Percentiles rank a stretch among this genome's conserved stretches.
phyloP scores from a whole-genome alignment of 2,113 vertebrate species.

The Psilopsiagon aurifrons region DNA sequence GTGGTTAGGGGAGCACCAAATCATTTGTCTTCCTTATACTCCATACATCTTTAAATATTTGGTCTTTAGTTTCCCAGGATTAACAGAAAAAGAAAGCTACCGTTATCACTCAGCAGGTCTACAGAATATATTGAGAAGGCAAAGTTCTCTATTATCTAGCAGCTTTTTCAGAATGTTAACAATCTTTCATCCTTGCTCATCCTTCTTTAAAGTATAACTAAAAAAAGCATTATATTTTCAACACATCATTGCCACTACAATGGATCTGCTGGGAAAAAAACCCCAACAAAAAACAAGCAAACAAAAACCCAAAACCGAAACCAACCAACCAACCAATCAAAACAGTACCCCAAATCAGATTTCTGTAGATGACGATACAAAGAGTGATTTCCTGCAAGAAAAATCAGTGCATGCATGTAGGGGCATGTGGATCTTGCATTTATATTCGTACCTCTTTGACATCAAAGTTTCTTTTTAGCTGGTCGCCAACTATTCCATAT shows the following conservation, averaged over 20 bases:
- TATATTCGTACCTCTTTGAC: constrained; percentile 86
- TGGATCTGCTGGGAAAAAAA: neutral
- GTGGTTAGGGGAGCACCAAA: neutral
- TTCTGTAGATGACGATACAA: neutral
- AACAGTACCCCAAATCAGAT: neutral
- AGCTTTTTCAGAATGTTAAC: constrained; percentile 1
- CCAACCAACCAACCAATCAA: neutral
- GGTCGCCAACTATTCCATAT: constrained; percentile 94
- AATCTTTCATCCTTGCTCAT: neutral
- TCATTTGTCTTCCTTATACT: neutral
- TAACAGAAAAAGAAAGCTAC: neutral
- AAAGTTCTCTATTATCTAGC: neutral
- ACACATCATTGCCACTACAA: neutral
- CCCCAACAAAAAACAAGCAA: neutral
- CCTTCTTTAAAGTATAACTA: neutral
- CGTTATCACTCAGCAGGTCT: neutral
- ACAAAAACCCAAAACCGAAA: neutral
- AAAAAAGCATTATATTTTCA: neutral
- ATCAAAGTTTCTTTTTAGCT: constrained; percentile 94
- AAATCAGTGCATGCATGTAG: neutral
- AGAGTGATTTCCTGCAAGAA: neutral
- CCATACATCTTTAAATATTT: neutral
- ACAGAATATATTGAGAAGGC: neutral
- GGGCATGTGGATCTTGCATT: neutral
- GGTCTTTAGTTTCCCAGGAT: neutral